A percentile compares a stretch with the other conserved stretches of the same genome.
These are phyloP conservation scores for Zaprionus davidi DNA, from an alignment of 1,140 invertebrate genomes.

Conservation along the genomic window DNA sequence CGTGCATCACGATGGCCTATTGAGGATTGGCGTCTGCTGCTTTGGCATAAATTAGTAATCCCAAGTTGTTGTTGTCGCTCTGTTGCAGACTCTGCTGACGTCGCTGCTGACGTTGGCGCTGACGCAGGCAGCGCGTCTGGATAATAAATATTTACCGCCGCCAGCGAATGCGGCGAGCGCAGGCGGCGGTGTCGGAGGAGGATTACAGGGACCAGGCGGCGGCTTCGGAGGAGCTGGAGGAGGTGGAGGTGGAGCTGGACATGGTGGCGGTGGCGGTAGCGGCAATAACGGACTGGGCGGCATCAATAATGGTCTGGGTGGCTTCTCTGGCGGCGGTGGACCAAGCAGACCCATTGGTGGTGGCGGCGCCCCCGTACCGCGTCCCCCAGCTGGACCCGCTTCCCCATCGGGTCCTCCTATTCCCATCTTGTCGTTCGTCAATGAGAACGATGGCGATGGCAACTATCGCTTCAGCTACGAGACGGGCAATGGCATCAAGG, in stretches of 20 bases:
- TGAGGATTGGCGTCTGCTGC: constrained; percentile 31
- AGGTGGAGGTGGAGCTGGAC: constrained; percentile 56
- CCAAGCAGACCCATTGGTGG: constrained; percentile 57
- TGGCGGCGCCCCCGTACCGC: constrained; percentile 27
- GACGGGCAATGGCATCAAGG: constrained; percentile 89
- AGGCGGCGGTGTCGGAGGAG: constrained; percentile 69
- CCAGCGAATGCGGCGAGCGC: constrained; percentile 73
- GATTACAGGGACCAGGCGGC: constrained; percentile 77
- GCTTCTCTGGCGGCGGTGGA: constrained; percentile 69
- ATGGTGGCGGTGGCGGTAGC: constrained; percentile 45
- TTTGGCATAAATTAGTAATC: constrained; percentile 40
- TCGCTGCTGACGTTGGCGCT: constrained; percentile 53
- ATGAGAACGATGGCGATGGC: constrained; percentile 86
- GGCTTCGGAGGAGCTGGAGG: constrained; percentile 52
- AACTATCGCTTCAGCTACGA: constrained; percentile 85
- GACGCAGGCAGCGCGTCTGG: constrained; percentile 77
- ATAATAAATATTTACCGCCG: constrained; percentile 85
- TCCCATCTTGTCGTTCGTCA: constrained; percentile 86
- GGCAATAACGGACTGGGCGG: constrained; percentile 70
- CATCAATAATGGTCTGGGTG: constrained; percentile 76
- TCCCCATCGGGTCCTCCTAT: constrained; percentile 75
- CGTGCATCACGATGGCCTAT: constrained; percentile 65
- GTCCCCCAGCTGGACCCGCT: constrained; percentile 46
- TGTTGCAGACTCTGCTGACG: constrained; percentile 70
- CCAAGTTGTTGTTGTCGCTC: constrained; percentile 3